A percentile compares a stretch with the other conserved stretches of the same genome.
These are phyloP conservation scores for Argyresthia albistria DNA, from an alignment of 2,888 invertebrate species.

Conservation along the genomic window DNA sequence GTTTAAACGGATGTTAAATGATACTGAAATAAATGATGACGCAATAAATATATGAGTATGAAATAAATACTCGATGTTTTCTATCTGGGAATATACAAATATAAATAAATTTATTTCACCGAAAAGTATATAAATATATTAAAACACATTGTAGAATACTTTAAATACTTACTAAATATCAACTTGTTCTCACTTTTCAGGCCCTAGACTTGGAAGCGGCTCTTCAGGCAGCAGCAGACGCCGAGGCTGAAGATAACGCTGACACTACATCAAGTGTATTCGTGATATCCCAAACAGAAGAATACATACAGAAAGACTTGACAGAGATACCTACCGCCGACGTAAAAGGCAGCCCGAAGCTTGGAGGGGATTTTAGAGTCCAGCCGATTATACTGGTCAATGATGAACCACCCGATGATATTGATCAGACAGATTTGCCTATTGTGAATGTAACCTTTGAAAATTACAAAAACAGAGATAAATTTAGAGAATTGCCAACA, in stretches of 20 bases:
- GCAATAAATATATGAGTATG: too few relatives aligned
- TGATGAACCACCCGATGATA: slow-evolving; percentile 52
- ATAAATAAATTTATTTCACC: neutral
- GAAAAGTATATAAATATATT: too few relatives aligned
- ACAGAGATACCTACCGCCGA: neutral
- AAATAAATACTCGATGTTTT: neutral
- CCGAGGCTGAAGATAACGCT: slow-evolving; percentile 13
- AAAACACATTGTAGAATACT: too few relatives aligned
- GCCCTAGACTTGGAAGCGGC: slow-evolving; percentile 52
- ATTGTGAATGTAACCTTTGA: too few relatives aligned
- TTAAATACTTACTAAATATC: too few relatives aligned
- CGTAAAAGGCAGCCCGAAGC: slow-evolving; percentile 10
- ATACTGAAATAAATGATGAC: too few relatives aligned
- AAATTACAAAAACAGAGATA: slow-evolving; percentile 15
- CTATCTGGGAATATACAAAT: neutral
- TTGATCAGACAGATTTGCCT: slow-evolving; percentile 33
- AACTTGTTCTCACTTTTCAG: slow-evolving; percentile 35
- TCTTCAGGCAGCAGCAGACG: slow-evolving; percentile 25
- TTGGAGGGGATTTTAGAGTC: slow-evolving; percentile 19
- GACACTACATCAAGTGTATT: neutral
- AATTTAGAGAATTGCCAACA: slow-evolving; percentile 38
- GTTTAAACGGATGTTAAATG: too few relatives aligned
- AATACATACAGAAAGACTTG: slow-evolving; percentile 21
- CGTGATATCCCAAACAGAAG: slow-evolving; percentile 11
- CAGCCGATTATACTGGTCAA: slow-evolving; percentile 58